Conservation (phyloP, 2,797 vertebrate species). For the Pangasius mekongensis region DNA sequence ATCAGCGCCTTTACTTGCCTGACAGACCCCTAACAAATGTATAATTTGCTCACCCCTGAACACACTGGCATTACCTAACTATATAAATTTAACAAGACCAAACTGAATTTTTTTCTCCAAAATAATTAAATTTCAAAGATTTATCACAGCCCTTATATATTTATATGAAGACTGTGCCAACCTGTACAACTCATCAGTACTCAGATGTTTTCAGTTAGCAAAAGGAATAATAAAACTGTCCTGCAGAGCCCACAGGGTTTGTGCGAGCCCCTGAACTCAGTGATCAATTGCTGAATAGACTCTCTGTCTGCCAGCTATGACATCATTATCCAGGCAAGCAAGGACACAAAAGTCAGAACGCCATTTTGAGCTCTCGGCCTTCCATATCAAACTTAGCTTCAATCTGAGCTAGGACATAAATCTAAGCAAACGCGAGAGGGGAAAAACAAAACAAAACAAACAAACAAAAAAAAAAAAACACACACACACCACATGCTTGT, state of each 20-base stretch:
- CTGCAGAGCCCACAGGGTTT: background rate
- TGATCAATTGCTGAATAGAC: slow-evolving; percentile 38
- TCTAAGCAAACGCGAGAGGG: background rate
- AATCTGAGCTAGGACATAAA: background rate
- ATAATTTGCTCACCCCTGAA: background rate
- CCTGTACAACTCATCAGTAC: background rate
- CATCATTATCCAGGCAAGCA: slow-evolving; percentile 37
- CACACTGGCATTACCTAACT: background rate
- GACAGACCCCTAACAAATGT: too few species aligned
- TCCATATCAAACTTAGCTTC: background rate
- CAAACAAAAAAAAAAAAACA: background rate
- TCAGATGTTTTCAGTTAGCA: slow-evolving; percentile 21
- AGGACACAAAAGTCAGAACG: background rate
- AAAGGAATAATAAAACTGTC: background rate
- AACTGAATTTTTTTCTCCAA: background rate
- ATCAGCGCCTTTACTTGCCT: too few species aligned
- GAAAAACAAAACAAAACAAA: background rate
- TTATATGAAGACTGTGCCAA: too few species aligned
- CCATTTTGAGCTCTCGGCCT: background rate
- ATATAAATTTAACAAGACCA: background rate
- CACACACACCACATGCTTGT: background rate
- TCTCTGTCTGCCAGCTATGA: slow-evolving; percentile 7
- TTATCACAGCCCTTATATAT: background rate
- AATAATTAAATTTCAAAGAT: background rate
- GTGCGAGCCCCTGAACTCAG: background rate